phyloP scores from a whole-genome alignment of 2,797 vertebrate genomes.

The Molothrus ater region DNA sequence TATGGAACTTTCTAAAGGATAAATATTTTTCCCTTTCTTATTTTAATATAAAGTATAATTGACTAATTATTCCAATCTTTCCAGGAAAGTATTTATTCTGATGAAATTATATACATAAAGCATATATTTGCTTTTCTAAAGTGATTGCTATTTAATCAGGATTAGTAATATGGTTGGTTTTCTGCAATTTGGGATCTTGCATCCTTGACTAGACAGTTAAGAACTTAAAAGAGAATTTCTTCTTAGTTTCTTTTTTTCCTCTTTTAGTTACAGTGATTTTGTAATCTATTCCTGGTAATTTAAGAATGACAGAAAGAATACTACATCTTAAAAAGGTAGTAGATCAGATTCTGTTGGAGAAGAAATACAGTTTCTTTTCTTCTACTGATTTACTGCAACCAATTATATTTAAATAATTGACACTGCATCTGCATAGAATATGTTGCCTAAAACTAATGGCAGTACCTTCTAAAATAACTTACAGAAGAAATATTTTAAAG shows the following conservation, averaged over 20 bases:
- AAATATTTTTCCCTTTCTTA: background rate
- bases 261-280: background rate
- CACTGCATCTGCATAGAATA: background rate
- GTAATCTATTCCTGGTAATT: background rate
- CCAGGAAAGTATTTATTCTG: background rate
- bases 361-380: background rate
- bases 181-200: background rate
- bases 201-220: background rate
- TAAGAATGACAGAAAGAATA: background rate
- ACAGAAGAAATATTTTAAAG: background rate
- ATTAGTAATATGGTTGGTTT: background rate
- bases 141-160: background rate
- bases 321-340: background rate
- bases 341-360: background rate
- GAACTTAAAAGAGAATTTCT: background rate
- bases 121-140: background rate
- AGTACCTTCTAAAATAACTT: background rate
- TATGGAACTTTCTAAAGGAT: background rate
- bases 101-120: background rate
- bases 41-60: background rate
- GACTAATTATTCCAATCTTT: background rate
- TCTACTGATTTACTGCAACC: background rate
- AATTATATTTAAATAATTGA: conserved; percentile 3
- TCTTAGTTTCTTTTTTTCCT: background rate
- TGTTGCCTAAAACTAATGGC: background rate